These are phyloP conservation scores for Semnornis frantzii DNA, from an alignment of 2,113 vertebrate species.

Conservation along the genomic window DNA sequence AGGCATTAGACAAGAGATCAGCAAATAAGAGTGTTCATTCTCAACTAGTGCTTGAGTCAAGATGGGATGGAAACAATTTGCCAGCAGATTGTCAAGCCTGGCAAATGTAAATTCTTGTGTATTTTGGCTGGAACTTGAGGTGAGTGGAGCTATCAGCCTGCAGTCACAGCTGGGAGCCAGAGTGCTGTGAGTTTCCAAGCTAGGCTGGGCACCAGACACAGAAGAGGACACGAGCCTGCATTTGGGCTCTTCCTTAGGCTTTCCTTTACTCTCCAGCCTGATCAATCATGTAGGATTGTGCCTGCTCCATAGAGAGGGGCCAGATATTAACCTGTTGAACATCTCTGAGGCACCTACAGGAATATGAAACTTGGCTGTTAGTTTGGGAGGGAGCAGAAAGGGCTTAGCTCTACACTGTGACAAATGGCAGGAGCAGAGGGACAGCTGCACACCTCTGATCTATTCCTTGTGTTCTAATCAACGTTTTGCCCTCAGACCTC, in stretches of 20 bases:
- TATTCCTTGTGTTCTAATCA: not conserved
- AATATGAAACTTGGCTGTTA: not conserved
- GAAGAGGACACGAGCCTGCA: not conserved
- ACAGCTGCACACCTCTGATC: not conserved
- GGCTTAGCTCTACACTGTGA: not conserved
- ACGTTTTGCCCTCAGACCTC: not conserved
- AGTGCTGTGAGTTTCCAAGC: fast-evolving
- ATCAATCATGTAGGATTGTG: not conserved
- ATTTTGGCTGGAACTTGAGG: not conserved
- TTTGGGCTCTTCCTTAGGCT: not conserved
- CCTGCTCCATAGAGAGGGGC: not conserved
- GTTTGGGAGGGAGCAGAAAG: not conserved
- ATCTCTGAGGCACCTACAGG: not conserved
- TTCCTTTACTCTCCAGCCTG: not conserved
- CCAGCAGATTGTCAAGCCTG: not conserved
- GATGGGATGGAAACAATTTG: not conserved
- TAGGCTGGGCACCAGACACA: fast-evolving
- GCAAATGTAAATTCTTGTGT: not conserved
- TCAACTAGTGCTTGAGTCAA: not conserved
- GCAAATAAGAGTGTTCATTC: not conserved
- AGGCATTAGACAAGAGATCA: not conserved
- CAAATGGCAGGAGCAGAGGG: not conserved
- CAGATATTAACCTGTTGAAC: not conserved
- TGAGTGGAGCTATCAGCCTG: not conserved
- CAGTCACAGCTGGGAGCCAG: not conserved